A percentile compares a stretch with the other conserved stretches of the same genome.
phyloP scores from a whole-genome alignment of 2,113 vertebrate species.

The Lynx canadensis region DNA sequence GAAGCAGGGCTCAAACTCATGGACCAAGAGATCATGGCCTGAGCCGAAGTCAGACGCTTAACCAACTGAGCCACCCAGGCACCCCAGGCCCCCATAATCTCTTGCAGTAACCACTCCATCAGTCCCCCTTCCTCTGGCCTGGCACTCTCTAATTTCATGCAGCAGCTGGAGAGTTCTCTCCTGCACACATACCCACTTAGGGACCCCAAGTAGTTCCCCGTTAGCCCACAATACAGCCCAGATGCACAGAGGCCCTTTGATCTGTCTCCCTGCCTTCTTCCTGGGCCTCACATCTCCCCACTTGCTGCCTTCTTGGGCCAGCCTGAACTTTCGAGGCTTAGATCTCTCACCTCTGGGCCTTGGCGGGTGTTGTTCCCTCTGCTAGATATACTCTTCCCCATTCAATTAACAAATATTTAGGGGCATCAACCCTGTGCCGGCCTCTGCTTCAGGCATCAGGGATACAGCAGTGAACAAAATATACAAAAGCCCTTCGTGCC shows the following conservation, averaged over 20 bases:
- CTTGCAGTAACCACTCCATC: background rate
- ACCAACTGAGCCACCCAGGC: too few species aligned
- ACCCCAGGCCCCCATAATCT: background rate
- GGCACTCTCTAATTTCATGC: background rate
- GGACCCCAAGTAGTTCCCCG: background rate
- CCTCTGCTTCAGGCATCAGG: background rate
- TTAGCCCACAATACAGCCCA: background rate
- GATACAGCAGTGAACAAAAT: background rate
- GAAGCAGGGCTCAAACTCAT: too few species aligned
- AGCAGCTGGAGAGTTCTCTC: background rate
- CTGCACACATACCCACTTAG: background rate
- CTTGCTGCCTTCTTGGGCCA: background rate
- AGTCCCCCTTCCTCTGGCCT: background rate
- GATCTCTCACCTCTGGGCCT: background rate
- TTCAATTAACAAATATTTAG: background rate
- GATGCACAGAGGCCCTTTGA: background rate
- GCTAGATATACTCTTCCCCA: background rate
- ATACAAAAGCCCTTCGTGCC: background rate
- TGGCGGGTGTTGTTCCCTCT: background rate
- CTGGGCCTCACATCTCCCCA: background rate
- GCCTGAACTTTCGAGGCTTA: background rate
- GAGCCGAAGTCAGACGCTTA: too few species aligned
- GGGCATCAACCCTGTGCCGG: background rate
- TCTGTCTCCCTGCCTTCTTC: background rate
- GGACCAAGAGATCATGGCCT: too few species aligned